Evolutionary conservation across 2,888 invertebrate species (phyloP).

Genomic region (Frankliniella fusca): DNA sequence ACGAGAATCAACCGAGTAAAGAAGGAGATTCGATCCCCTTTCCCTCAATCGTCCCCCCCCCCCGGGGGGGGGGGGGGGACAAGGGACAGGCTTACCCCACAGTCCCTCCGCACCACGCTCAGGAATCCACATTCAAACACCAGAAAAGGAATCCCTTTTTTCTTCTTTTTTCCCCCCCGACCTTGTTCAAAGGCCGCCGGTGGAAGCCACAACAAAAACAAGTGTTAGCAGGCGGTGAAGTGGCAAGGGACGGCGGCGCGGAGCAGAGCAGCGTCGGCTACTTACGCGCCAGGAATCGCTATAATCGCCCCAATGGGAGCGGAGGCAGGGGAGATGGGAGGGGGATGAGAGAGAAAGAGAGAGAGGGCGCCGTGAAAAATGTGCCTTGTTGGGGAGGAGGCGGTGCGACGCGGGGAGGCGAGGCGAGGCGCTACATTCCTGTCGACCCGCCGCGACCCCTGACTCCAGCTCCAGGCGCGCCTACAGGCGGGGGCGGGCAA

Average conservation of each 20-base stretch:
- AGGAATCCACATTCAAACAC: not conserved
- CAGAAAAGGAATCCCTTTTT: not conserved
- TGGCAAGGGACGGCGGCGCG: no score
- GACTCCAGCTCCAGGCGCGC: no score
- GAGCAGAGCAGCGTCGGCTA: not conserved
- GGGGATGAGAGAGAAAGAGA: not conserved
- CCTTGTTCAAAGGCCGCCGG: not conserved
- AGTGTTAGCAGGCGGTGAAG: not conserved
- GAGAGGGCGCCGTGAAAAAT: not conserved
- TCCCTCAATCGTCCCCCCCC: no score
- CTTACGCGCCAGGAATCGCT: slow-evolving; percentile 12
- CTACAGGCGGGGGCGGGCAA: no score
- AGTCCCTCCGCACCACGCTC: no score
- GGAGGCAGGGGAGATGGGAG: not conserved
- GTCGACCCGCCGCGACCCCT: no score
- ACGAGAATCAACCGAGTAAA: no score
- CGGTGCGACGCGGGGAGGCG: not conserved
- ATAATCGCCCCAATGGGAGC: slow-evolving; percentile 4
- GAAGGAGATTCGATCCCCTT: no score
- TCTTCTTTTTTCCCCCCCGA: not conserved
- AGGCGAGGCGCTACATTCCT: no score
- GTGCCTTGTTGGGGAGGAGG: not conserved
- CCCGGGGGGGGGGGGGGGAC: no score
- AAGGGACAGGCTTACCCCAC: no score
- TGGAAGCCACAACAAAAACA: not conserved